Evolutionary conservation across 2,797 vertebrate genomes (phyloP), one percentile per base, ranked within the genome.

Genomic region (Anomalospiza imberbis): DNA sequence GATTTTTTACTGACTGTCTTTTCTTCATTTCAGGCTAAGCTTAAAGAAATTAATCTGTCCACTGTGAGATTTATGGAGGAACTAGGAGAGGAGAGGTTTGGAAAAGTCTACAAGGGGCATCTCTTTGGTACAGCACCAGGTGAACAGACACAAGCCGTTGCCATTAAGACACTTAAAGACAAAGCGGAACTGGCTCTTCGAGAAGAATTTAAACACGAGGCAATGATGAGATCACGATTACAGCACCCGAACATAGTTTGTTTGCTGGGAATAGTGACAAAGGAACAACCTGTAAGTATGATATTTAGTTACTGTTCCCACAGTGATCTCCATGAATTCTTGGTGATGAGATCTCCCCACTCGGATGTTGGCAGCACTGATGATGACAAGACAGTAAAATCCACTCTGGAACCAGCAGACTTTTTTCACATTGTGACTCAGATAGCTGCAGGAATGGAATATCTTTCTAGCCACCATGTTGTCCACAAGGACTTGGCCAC

Each of bases 31-130:
- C 97, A 99, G 99, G 97, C 97, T 70, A 99, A 99, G 97, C 98
- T 99, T 82, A 98, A 99, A 94, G 99, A 99, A 98, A 98, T 99
- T 86, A 99, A 98, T 93, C 91, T 99, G 74, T 99, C 99, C 16
- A 98, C 98, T 0, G 98, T 99, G 68, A 97, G 99, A 16, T 99
- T 99, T 94, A 99, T 99, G 99, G 99, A 99, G 93, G 99, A 99
- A 63, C 98, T 99, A 6, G 99, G 99, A 15, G 99, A 99, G 86
- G 99, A 99, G 94, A 98, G 99, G 6, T 99, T 99, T n/a, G 99
- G 99, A 28, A 99, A 99, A 91, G 99, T 99, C 78, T 99, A 99
- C 98, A 99, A 99, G 94, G 99, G 99, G 10, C 99, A 99, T 92
- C 98, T 99, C 47, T 99, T 99, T 13, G 98, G 99, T 70, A 98